These are phyloP conservation scores for Thereva nobilitata DNA, from an alignment of 2,888 invertebrate species.

Conservation along the genomic window DNA sequence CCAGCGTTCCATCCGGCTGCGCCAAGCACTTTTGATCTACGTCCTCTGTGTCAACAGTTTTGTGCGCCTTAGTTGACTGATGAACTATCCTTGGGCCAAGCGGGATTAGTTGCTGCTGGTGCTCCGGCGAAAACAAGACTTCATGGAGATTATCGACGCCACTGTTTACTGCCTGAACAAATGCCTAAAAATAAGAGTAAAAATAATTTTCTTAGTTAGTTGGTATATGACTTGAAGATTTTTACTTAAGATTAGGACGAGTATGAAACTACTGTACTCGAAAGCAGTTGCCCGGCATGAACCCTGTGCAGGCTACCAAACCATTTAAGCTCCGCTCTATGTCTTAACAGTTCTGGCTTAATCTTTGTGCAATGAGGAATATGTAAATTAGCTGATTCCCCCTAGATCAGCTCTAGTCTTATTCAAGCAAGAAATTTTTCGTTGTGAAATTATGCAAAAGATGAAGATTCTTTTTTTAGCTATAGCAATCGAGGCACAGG, in stretches of 20 bases:
- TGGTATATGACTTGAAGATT: neutral
- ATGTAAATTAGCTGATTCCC: slow-evolving; percentile 23
- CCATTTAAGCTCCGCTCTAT: too few species aligned
- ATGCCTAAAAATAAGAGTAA: slow-evolving; percentile 64
- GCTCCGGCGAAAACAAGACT: slow-evolving; percentile 68
- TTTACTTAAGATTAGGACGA: too few species aligned
- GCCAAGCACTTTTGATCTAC: slow-evolving; percentile 76
- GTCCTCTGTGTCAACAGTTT: slow-evolving; percentile 85
- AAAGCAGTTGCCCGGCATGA: too few species aligned
- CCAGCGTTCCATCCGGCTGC: slow-evolving; percentile 79
- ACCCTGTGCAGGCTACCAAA: too few species aligned
- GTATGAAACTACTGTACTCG: too few species aligned
- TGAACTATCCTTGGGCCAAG: slow-evolving; percentile 73
- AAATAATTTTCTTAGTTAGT: slow-evolving; percentile 2
- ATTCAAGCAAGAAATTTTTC: slow-evolving; percentile 33
- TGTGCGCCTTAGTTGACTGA: slow-evolving; percentile 75
- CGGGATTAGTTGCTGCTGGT: slow-evolving; percentile 66
- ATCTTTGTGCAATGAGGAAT: neutral
- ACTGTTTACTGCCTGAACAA: slow-evolving; percentile 71
- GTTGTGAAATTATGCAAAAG: slow-evolving; percentile 31
- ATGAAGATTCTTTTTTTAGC: slow-evolving; percentile 21
- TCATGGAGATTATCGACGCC: slow-evolving; percentile 71
- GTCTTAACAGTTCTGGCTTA: too few species aligned
- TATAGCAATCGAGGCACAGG: neutral
- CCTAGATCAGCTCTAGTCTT: slow-evolving; percentile 26